Evolutionary conservation across 2,888 invertebrate genomes (phyloP).

Genomic region (Tetrapedia diversipes): DNA sequence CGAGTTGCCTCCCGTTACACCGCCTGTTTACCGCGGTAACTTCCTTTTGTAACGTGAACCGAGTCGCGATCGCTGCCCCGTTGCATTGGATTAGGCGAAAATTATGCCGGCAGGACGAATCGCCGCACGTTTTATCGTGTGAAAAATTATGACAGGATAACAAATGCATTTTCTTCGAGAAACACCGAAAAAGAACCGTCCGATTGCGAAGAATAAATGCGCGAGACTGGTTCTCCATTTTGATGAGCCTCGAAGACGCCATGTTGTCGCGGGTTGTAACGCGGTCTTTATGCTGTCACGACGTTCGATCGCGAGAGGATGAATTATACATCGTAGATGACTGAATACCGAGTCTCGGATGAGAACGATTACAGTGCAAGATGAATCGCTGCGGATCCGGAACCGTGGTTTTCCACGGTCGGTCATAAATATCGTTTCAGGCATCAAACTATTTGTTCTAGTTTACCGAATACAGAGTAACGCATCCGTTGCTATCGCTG

Average conservation of each 20-base stretch:
- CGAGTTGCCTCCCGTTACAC: conserved; percentile 57
- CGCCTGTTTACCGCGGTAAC: conserved; percentile 47
- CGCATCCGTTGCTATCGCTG: not conserved
- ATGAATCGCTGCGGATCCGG: conserved; percentile 2
- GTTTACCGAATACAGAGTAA: not conserved
- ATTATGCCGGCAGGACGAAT: not conserved
- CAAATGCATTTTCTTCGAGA: not conserved
- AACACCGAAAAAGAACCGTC: no score
- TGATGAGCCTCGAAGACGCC: not conserved
- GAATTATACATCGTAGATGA: conserved; percentile 41
- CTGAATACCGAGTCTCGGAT: conserved; percentile 20
- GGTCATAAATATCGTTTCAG: conserved; percentile 17
- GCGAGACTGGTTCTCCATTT: not conserved
- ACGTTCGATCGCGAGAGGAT: not conserved
- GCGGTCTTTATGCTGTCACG: not conserved
- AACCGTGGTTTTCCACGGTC: not conserved
- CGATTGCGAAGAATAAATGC: no score
- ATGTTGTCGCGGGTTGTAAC: not conserved
- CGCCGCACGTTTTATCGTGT: not conserved
- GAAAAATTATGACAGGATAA: conserved; percentile 5
- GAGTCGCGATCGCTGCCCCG: not conserved
- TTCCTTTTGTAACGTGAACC: conserved; percentile 47
- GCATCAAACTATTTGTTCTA: not conserved
- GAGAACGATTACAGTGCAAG: conserved; percentile 14
- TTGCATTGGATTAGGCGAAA: conserved; percentile 9